phyloP scores from a whole-genome alignment of 1,140 invertebrate genomes.

The Trypoxylus dichotomus region DNA sequence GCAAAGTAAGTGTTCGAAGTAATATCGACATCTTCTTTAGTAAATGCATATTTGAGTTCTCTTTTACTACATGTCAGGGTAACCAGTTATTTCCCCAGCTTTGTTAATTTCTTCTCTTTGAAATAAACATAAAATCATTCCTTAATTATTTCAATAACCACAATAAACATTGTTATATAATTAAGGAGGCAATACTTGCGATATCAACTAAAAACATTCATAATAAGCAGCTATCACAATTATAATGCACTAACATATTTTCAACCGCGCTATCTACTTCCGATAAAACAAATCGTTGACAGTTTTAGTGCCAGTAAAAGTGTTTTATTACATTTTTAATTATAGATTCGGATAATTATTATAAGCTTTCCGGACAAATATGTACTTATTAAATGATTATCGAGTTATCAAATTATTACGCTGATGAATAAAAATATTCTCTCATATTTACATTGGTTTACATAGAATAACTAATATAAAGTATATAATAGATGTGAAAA shows the following conservation, averaged over 20 bases:
- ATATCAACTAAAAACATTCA: background rate
- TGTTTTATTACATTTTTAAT: background rate
- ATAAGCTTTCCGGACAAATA: background rate
- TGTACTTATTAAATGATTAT: background rate
- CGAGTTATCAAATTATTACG: background rate
- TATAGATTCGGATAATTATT: background rate
- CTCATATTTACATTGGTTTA: background rate
- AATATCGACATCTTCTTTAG: too few relatives aligned
- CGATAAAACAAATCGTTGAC: background rate
- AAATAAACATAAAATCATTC: background rate
- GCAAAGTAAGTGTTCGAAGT: too few relatives aligned
- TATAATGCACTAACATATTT: background rate
- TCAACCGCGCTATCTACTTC: background rate
- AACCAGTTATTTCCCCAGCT: too few relatives aligned
- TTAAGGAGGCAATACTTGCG: background rate
- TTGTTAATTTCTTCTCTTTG: too few relatives aligned
- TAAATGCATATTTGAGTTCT: too few relatives aligned
- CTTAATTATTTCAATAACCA: background rate
- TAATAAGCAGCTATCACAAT: background rate
- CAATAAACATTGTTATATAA: background rate
- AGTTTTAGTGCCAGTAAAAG: constrained; percentile 2
- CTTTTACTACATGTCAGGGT: too few relatives aligned
- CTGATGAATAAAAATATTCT: background rate
- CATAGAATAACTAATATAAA: background rate
- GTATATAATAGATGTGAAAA: background rate